Evolutionary conservation across 2,888 invertebrate genomes (phyloP), one percentile per base, ranked within the genome.

Genomic region (Sinopyrophorus schimmeli): DNA sequence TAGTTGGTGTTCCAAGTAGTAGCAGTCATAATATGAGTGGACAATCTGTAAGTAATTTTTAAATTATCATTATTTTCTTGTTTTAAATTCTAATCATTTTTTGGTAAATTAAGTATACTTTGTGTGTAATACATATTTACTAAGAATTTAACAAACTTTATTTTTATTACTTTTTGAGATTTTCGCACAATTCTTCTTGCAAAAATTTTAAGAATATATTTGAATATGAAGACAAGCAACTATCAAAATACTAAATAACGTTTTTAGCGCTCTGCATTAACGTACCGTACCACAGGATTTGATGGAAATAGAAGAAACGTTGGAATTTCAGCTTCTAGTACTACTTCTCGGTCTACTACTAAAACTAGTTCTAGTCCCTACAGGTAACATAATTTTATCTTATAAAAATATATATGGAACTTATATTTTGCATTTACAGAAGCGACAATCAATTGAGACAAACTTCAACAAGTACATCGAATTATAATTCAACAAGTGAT

Each of bases 361-460:
- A 96, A 95, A 73, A 95, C 95, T 7, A 89, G 92, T 62, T 92
- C 93, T 16, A 92, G 93, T 71, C 92, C 93, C 5, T 95, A 94
- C 68, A 85, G 89, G 84, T 84, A 69, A 59, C 50, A 7, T 16
- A 40, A 17, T 1, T 3, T n/a, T 31, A 3, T 28, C 7, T 6
- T 10, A 3, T 16, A 48, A 34, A 17, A 2, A 18, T 28, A 10
- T 51, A 17, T 26, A 10, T n/a, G n/a, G 9, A 26, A 9, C n/a
- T 26, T 5, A 26, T n/a, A 54, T 47, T 53, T 42, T 23, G 42
- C 11, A 14, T 49, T 66, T 76, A 69, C 55, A 81, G 87, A 60
- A 90, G 91, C 66, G 91, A 92, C 61, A 86, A 87, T 0, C 91
- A 91, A 62, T 75, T 91, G 7, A 79, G 91, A 0, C 88, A 91